These are phyloP conservation scores for Portunus trituberculatus DNA, from an alignment of 1,140 invertebrate genomes.

Conservation along the genomic window DNA sequence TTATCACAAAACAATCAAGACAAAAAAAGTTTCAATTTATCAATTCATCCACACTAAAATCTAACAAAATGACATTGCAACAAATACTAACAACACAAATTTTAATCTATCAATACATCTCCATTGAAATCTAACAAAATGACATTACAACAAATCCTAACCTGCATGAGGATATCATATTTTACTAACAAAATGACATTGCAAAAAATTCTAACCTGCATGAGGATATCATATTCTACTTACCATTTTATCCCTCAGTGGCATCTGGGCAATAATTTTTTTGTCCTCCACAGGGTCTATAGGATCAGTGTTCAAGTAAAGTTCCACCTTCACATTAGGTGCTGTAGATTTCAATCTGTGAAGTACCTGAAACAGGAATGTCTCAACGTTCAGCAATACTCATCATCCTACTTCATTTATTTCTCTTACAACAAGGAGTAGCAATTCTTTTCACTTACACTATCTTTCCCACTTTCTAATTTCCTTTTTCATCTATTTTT, in stretches of 20 bases:
- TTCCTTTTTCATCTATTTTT: neutral
- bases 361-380: constrained; percentile 84
- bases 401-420: neutral
- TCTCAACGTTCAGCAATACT: neutral
- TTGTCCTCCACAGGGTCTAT: constrained; percentile 93
- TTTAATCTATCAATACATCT: no score
- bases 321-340: constrained; percentile 88
- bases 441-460: neutral
- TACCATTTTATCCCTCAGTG: constrained; percentile 94
- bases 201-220: no score
- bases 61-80: no score
- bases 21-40: no score
- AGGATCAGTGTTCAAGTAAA: constrained; percentile 93
- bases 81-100: no score
- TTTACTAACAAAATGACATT: no score
- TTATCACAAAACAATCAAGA: no score
- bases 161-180: no score
- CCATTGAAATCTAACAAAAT: no score
- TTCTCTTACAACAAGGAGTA: neutral
- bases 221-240: neutral
- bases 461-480: neutral
- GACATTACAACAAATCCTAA: no score
- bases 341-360: constrained; percentile 86
- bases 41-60: no score
- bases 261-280: constrained; percentile 92